Percentiles rank a stretch among this genome's conserved stretches.
Conservation (phyloP, 2,888 invertebrate species). For the Diloba caeruleocephala region DNA sequence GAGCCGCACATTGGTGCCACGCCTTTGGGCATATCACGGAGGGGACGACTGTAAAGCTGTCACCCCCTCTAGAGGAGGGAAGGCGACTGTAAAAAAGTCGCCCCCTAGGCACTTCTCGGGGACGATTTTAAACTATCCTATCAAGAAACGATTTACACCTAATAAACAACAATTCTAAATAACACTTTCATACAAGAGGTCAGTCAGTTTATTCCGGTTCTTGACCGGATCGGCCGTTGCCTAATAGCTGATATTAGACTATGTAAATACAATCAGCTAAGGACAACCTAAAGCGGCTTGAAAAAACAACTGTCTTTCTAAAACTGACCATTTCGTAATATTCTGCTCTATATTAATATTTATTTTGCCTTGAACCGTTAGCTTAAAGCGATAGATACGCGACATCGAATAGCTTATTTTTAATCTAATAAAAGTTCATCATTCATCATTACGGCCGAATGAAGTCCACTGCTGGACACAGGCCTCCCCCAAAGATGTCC, state of each 20-base stretch:
- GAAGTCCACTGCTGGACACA: no score
- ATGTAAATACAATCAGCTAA: conserved; percentile 31
- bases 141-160: no score
- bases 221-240: conserved; percentile 15
- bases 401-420: conserved; percentile 2
- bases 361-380: conserved; percentile 15
- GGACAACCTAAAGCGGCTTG: conserved; percentile 15
- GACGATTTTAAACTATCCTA: no score
- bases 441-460: no score
- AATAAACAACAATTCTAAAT: neutral
- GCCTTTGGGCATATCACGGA: no score
- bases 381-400: conserved; percentile 5
- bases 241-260: conserved; percentile 27
- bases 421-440: no score
- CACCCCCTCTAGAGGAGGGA: no score
- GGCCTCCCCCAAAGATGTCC: no score
- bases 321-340: conserved; percentile 27
- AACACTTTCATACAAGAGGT: conserved; percentile 19
- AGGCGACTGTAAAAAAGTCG: no score
- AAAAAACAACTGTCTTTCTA: conserved; percentile 37
- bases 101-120: no score
- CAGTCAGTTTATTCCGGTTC: conserved; percentile 20
- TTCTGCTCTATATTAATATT: conserved; percentile 7
- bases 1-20: no score
- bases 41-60: no score